Conservation (phyloP, 2,797 vertebrate genomes). For the Danionella dracula region DNA sequence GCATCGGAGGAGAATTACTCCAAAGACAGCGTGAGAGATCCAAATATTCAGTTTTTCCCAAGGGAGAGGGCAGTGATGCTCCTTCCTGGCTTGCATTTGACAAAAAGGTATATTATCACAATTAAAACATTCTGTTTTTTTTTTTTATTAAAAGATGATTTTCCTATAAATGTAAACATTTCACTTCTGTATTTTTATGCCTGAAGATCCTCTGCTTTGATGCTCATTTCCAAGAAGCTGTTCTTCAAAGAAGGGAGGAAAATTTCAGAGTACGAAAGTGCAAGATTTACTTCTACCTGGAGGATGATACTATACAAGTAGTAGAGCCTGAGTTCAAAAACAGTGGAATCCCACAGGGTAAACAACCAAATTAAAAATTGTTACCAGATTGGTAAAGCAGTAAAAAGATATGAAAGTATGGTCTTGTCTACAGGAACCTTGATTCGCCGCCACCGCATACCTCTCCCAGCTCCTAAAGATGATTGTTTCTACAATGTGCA, state of each 20-base stretch:
- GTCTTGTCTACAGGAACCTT: conserved; percentile 68
- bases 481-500: conserved; percentile 79
- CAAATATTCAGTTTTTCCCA: conserved; percentile 67
- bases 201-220: conserved; percentile 82
- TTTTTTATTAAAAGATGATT: not conserved
- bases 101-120: conserved; percentile 74
- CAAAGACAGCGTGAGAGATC: conserved; percentile 65
- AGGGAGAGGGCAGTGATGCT: conserved; percentile 50
- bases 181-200: conserved; percentile 2
- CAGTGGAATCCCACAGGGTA: conserved; percentile 86
- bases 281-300: conserved; percentile 86
- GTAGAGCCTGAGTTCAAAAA: conserved; percentile 79
- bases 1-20: conserved; percentile 76
- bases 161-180: no score
- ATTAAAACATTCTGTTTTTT: not conserved
- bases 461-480: conserved; percentile 78
- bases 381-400: not conserved
- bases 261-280: conserved; percentile 76
- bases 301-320: conserved; percentile 90
- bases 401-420: not conserved
- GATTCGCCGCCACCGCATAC: conserved; percentile 78
- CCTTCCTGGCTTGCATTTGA: conserved; percentile 87
- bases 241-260: conserved; percentile 71
- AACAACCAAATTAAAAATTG: not conserved
- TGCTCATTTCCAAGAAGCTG: conserved; percentile 79